These are phyloP conservation scores for Phallusia fumigata DNA, from an alignment of 23 tunicate genomes.

Conservation along the genomic window DNA sequence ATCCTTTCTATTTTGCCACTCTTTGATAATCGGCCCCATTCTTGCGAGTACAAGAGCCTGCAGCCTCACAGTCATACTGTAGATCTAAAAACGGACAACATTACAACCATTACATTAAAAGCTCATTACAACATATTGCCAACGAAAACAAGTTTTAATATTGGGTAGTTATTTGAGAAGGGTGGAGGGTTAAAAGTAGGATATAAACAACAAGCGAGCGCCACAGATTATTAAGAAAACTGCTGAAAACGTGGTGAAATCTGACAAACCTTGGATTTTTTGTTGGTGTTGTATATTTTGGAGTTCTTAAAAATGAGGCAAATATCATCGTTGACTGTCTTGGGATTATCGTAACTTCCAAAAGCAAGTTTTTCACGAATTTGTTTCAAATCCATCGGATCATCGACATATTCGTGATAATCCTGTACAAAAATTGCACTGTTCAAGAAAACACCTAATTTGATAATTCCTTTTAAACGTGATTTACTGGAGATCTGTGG, in stretches of 20 bases:
- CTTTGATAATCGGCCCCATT: slow-evolving; percentile 17
- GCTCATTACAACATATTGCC: too few relatives aligned
- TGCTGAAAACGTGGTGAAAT: neutral
- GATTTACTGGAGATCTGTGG: too few relatives aligned
- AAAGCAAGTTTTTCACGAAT: slow-evolving; percentile 7
- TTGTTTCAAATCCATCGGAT: slow-evolving; percentile 18
- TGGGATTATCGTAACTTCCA: slow-evolving; percentile 15
- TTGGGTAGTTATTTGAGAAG: too few relatives aligned
- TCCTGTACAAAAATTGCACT: neutral
- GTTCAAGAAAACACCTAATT: too few relatives aligned
- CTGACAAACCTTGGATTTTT: slow-evolving; percentile 20
- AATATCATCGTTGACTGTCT: slow-evolving; percentile 10
- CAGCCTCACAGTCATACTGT: slow-evolving; percentile 31
- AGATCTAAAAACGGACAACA: neutral
- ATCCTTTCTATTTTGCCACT: slow-evolving; percentile 1
- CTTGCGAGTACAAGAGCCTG: slow-evolving; percentile 10
- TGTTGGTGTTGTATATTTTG: slow-evolving; percentile 28
- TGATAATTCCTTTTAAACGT: too few relatives aligned
- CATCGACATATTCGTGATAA: slow-evolving; percentile 20
- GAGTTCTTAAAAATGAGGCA: slow-evolving; percentile 26
- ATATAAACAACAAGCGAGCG: too few relatives aligned
- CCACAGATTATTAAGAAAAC: too few relatives aligned
- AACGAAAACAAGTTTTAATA: too few relatives aligned
- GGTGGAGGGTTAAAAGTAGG: too few relatives aligned
- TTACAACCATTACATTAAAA: too few relatives aligned